Base-by-base conservation (phyloP, 2,113 vertebrate species). In the Anhinga anhinga region DNA sequence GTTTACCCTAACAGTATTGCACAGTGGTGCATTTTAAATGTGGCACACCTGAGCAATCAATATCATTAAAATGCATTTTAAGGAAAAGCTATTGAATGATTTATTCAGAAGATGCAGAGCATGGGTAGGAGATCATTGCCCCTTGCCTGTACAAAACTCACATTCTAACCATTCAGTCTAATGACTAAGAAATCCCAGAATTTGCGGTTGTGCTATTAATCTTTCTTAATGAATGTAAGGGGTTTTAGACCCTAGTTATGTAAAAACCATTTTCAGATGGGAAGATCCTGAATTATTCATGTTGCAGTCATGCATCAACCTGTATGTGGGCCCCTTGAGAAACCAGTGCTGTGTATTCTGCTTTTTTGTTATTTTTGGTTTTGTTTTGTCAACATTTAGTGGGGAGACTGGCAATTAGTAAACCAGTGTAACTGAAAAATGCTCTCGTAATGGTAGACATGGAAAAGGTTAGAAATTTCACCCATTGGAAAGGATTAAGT, bases 281-380 rank as follows among this genome's bases (percentile, higher is more conserved):
- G 80, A 95, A 94, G 82, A 89, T 94, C 62, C 79, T 98, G 97
- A 98, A 98, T 98, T 98, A 98, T 98, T 98, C 92, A 98, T 98
- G 59, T 82, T 71, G 53, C 83, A 95, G 86, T 95, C 93, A 91
- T 94, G 87, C 93, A 91, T 92, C 95, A 73, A 70, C 78, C 79
- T 29, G 27, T 50, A 44, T 76, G 88, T 69, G 16, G 18, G 82
- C 95, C 98, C 96, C 96, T 93, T 88, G 98, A 97, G 98, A 96
- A 96, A 86, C 85, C 78, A 95, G 26, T 91, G 80, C 52, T 93
- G 29, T 69, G 22, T 82, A 56, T 94, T 95, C 91, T 81, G n/a
- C n/a, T 40, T 91, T 66, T 83, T 97, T 77, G 93, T 91, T 94
- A 58, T 92, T 88, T 82, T 67, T 15, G n/a, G 49, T 53, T 83